Percentiles rank a stretch among this genome's conserved stretches.
Evolutionary conservation across 2,113 vertebrate genomes (phyloP).

Genomic region (Heterochromis multidens): DNA sequence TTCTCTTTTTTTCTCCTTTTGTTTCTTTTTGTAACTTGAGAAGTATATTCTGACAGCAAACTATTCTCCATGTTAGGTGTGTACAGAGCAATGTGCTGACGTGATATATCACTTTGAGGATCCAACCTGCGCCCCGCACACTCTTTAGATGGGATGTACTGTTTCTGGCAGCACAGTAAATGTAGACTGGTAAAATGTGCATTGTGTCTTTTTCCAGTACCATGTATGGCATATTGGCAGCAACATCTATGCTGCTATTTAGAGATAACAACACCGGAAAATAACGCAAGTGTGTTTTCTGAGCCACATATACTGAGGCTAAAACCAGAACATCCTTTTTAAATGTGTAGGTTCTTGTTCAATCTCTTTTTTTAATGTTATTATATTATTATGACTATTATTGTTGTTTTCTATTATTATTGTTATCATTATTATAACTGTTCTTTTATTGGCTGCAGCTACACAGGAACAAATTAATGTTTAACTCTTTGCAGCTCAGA

Average conservation of each 20-base stretch:
- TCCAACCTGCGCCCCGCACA: constrained; percentile 82
- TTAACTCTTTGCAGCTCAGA: constrained; percentile 29
- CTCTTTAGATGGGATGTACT: constrained; percentile 19
- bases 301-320: constrained; percentile 1
- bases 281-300: constrained; percentile 12
- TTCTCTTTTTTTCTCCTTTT: constrained; percentile 61
- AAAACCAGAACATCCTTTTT: constrained; percentile 47
- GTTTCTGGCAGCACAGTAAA: neutral
- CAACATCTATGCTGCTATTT: constrained; percentile 33
- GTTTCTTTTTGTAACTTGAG: constrained; percentile 86
- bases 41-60: constrained; percentile 92
- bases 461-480: constrained; percentile 30
- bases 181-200: neutral
- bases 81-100: constrained; percentile 94
- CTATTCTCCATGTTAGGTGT: constrained; percentile 90
- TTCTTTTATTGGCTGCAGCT: constrained; percentile 54
- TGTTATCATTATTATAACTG: constrained; percentile 57
- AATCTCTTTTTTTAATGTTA: constrained; percentile 88
- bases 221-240: constrained; percentile 11
- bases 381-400: constrained; percentile 72
- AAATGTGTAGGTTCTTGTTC: constrained; percentile 81
- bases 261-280: constrained; percentile 15
- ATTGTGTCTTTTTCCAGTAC: constrained; percentile 4
- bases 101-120: constrained; percentile 88
- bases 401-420: constrained; percentile 70